Evolutionary conservation across 2,797 vertebrate species (phyloP), one percentile per base, ranked within the genome.

Genomic region (Coregonus ussuriensis): DNA sequence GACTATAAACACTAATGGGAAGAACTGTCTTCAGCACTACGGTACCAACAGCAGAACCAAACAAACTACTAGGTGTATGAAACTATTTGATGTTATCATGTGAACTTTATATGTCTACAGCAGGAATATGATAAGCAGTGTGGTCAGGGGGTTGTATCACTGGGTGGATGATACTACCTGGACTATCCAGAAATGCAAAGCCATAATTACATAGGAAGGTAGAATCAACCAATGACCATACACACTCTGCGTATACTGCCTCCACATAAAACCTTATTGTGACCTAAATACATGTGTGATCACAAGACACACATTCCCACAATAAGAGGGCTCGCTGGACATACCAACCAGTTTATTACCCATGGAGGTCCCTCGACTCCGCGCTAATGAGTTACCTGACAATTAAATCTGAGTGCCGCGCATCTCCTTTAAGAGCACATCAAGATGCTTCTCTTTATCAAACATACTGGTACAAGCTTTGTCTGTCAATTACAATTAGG

Each of bases 401-500:
- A 88, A 90, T 92, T 89, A 93, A 82, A 74, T 74, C 67, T 65
- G 25, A 74, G 84, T 87, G 82, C 80, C 81, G 77, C 78, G 41
- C 70, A 70, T 78, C 75, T 83, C 77, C 85, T 90, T 77, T 76
- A 86, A 85, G 65, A 84, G 82, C 86, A 86, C 82, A 88, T 88
- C 84, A 81, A 81, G 88, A 90, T 75, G 62, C 77, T 78, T 76
- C 79, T 86, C 85, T 88, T 90, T 88, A 89, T 90, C 85, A 91
- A 90, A 86, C 86, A 89, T 82, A 84, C 88, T 84, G 76, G 41
- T 87, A 86, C 88, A 86, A 88, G 86, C 84, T 82, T 74, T 41
- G 74, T 84, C 81, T 72, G 84, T 89, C 87, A 91, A 86, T 87
- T 88, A 85, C 86, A 91, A 88, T 91, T 88, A 87, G 86, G 81